Base-by-base conservation (phyloP, 2,113 vertebrate genomes). In the Tachuris rubrigastra region DNA sequence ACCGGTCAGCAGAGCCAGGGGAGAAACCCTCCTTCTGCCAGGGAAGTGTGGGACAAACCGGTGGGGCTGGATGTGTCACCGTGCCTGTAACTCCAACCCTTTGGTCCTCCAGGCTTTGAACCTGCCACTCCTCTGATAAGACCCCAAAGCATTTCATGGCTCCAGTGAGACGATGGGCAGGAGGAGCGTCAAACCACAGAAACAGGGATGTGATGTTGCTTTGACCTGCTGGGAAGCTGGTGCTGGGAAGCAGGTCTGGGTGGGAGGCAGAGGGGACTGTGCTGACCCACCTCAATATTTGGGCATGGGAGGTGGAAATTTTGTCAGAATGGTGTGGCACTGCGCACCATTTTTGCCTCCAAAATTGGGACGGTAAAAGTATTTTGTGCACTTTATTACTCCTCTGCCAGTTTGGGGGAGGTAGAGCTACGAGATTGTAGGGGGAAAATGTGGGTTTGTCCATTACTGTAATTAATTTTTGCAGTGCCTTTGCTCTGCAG, bases 161-260 rank as follows among this genome's bases (percentile, higher is more conserved):
- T 87, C 28, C 49, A 55, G 42, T 2, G 10, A 31, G 53, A n/a
- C 0, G 1, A 49, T 65, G 53, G 78, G 3, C 22, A 42, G 46
- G 41, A 35, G 19, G 23, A 60, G 44, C 10, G 41, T 28, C 37
- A 55, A 41, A 56, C 25, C 50, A 33, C 14, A 44, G 35, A 49
- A 35, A 47, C n/a, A 42, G 18, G 21, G 0, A 1, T 8, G 23
- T 37, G 62, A 47, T 0, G 0, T 22, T 24, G 22, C 55, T 74
- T 10, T 0, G 2, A 68, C 58, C 35, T 25, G 24, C 56, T 76
- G 72, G 56, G 56, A 41, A n/a, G 22, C 46, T 88, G 47, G 47
- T 87, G 39, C 23, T n/a, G n/a, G n/a, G n/a, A n/a, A 49, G 46
- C 65, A 65, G 62, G 8, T 28, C 49, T 33, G 53, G 21, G 28